Conservation (phyloP, 2,797 vertebrate genomes). For the Thamnophis elegans region DNA sequence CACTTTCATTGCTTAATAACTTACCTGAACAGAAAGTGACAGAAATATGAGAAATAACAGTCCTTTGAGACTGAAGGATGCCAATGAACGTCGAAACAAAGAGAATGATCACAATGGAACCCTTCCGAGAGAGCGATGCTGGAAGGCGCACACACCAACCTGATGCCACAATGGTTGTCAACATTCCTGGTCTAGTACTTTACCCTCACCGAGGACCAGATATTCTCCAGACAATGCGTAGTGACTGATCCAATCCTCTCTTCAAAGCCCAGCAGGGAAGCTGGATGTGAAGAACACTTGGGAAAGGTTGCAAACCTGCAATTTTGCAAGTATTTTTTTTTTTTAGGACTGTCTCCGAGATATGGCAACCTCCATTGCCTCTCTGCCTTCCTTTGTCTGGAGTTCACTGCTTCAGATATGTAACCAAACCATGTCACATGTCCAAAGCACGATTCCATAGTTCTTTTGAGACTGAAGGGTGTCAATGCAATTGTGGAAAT, state of each 20-base stretch:
- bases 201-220: conserved; percentile 24
- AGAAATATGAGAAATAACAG: no score
- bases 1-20: no score
- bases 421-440: no score
- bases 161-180: background rate
- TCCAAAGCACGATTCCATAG: no score
- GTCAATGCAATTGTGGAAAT: background rate
- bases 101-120: no score
- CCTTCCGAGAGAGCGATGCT: background rate
- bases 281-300: conserved; percentile 49
- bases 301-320: conserved; percentile 65
- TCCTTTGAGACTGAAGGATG: no score
- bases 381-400: conserved; percentile 70
- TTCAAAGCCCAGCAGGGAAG: conserved; percentile 66
- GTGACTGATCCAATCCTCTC: conserved; percentile 52
- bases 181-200: conserved; percentile 5
- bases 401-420: conserved; percentile 66
- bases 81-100: no score
- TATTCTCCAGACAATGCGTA: conserved; percentile 31
- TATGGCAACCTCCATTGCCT: conserved; percentile 58
- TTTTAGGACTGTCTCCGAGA: conserved; percentile 71
- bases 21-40: no score
- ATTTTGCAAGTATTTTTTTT: conserved; percentile 74
- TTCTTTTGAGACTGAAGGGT: no score
- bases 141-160: background rate